These are phyloP conservation scores for Herpetotheres cachinnans DNA, from an alignment of 2,113 vertebrate species.

Conservation along the genomic window DNA sequence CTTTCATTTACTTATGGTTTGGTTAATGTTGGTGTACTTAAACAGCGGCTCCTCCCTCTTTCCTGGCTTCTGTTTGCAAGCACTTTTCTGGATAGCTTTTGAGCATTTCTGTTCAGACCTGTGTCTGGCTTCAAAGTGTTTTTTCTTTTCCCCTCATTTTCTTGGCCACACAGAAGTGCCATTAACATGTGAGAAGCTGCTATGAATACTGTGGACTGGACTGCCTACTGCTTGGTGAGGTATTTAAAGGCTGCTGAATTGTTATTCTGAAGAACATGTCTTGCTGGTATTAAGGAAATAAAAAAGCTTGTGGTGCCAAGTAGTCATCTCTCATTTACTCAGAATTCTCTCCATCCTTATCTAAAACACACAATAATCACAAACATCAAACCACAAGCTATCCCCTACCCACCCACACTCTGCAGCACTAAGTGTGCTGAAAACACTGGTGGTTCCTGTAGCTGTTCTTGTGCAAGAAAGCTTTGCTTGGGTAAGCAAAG, in stretches of 20 bases:
- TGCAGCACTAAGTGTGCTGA: not conserved
- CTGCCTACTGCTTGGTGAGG: not conserved
- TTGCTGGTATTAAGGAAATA: not conserved
- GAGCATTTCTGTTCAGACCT: not conserved
- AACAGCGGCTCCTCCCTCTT: not conserved
- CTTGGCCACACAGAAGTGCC: not conserved
- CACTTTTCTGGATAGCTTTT: not conserved
- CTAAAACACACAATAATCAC: not conserved
- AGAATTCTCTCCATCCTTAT: not conserved
- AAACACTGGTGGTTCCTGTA: not conserved
- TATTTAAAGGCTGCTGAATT: not conserved
- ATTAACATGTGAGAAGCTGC: not conserved
- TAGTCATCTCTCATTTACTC: not conserved
- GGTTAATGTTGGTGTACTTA: rapidly evolving
- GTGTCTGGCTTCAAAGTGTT: not conserved
- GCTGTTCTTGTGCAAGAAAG: not conserved
- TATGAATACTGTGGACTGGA: not conserved
- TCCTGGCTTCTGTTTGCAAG: not conserved
- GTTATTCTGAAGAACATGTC: not conserved
- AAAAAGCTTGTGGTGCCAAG: not conserved
- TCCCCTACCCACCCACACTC: not conserved
- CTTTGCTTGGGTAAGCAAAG: not conserved
- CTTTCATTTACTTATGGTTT: not conserved
- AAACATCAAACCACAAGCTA: constrained; percentile 17
- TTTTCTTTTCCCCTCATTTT: not conserved